Base-by-base conservation (phyloP, 2,113 vertebrate genomes). In the Chaetorhynchus papuensis region DNA sequence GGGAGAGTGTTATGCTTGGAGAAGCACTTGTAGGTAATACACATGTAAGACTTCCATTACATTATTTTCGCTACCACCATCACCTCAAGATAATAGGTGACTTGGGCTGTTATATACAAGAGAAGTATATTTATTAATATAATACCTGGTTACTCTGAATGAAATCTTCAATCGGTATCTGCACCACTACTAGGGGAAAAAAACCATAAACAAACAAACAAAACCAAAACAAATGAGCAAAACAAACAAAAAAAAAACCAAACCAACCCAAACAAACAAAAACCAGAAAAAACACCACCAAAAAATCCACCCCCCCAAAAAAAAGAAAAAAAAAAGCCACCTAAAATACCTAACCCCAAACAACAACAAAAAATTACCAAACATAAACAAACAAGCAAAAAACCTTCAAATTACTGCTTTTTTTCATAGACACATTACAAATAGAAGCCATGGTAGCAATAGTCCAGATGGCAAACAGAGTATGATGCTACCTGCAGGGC, bases 111-210 rank as follows among this genome's bases (percentile, higher is more conserved):
- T 61, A 33, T 13, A 52, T 15, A 63, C 3, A 57, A 39, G 8
- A 65, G 9, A 57, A 74, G 8, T 30, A 8, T 31, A 15, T 75
- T 82, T 71, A 74, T 42, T 91, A 72, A 70, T 37, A 26, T 12
- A 84, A 39, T 50, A 66, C 5, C 18, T 71, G 10, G 11, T 28
- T 74, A 52, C 9, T n/a, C 31, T 49, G 20, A 79, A 71, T 26
- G 3, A 71, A 79, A 68, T 53, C 35, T 68, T 45, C 20, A 9
- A 16, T 39, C 27, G 16, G 31, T 21, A 45, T n/a, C 31, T 83
- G 54, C 4, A 71, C 15, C 20, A 74, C 23, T 44, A 42, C 2
- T 0, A 1, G 11, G 2, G 6, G 6, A 2, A 3, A 13, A 59
- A 41, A 31, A 33, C 23, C 22, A 7, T 11, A 21, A 30, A 1